Evolutionary conservation across 2,113 vertebrate genomes (phyloP), one percentile per base, ranked within the genome.

Genomic region (Vidua chalybeata): DNA sequence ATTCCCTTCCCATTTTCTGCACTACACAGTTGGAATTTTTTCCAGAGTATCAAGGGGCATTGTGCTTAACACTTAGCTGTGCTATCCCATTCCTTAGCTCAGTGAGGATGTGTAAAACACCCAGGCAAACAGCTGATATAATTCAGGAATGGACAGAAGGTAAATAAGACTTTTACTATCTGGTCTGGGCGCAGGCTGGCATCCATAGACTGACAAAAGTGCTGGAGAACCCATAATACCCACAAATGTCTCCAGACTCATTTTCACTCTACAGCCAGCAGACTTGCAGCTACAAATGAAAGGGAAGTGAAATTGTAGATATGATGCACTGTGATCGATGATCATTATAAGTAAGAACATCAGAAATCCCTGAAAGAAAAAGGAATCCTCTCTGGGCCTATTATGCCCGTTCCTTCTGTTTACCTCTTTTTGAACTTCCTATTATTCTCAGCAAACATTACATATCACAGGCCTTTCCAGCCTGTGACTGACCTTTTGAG

Each of bases 341-440:
- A 74, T 93, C 41, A 87, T 94, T 96, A 62, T 66, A 93, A 87
- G 51, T 76, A 84, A 85, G 66, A 94, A 94, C 21, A 84, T 27
- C 58, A 94, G 87, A 92, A 94, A 92, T 71, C 35, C 51, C 93
- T 77, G 51, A 94, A 94, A 96, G 62, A 96, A 49, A 87, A 67
- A 88, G 51, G 67, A 89, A 61, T 85, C 22, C 49, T 71, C 67
- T 64, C 1, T 33, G n/a, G 71, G 13, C 43, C 22, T 84, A 87
- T 94, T 92, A 89, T 35, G 21, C 3, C 26, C 62, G 16, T 10
- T 94, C 18, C 30, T 92, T 94, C 83, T 91, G 62, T 95, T 97
- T 78, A 54, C 27, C 11, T 89, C 52, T 66, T 93, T 56, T 93
- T 82, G 43, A 96, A 76, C 88, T 91, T 92, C 52, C 27, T 55